These are phyloP conservation scores for Eleutherodactylus coqui DNA, from an alignment of 2,797 vertebrate species.

Conservation along the genomic window DNA sequence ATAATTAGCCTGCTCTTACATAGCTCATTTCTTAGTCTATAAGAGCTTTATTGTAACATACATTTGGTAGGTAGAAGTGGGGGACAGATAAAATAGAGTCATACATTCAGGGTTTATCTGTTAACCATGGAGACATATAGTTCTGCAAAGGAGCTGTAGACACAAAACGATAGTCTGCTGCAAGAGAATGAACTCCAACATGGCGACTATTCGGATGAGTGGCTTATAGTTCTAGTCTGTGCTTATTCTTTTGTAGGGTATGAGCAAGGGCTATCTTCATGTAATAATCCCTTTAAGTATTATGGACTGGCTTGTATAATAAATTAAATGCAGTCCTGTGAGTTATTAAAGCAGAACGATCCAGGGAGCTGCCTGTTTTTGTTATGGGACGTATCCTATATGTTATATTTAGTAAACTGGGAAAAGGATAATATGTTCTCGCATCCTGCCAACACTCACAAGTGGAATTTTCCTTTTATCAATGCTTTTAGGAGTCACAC, in stretches of 20 bases:
- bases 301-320: background rate
- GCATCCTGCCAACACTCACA: slow-evolving; percentile 26
- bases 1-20: no score
- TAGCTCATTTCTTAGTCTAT: no score
- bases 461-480: slow-evolving; percentile 41
- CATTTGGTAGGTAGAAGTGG: no score
- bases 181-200: background rate
- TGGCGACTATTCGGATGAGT: no score
- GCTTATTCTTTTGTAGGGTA: no score
- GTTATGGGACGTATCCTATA: background rate
- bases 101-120: no score
- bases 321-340: background rate
- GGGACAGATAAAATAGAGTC: no score
- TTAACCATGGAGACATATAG: background rate
- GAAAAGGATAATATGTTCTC: background rate
- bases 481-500: slow-evolving; percentile 47
- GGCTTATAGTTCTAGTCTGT: no score
- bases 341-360: background rate
- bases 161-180: background rate
- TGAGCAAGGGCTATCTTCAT: background rate
- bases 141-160: background rate
- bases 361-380: background rate
- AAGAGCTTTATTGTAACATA: no score
- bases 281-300: background rate
- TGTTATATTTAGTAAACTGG: slow-evolving; percentile 34